Evolutionary conservation across 1,140 invertebrate species (phyloP).

Genomic region (Theocolax elegans): DNA sequence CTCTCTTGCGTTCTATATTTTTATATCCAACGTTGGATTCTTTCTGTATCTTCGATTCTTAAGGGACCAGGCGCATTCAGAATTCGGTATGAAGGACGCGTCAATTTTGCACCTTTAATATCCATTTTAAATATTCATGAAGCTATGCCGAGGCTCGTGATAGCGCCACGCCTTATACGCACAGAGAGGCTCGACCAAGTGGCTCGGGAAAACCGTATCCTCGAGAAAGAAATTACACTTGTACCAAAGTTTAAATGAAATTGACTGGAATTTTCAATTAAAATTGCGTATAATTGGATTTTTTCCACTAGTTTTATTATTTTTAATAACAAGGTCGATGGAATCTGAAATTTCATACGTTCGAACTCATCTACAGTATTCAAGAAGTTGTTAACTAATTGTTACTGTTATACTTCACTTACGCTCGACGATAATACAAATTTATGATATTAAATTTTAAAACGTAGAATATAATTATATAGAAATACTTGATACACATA

Average conservation of each 20-base stretch:
- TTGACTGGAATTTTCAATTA: constrained; percentile 17
- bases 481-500: too few species aligned
- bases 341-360: too few species aligned
- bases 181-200: background rate
- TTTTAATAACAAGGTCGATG: too few species aligned
- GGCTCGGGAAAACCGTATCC: background rate
- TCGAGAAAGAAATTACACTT: constrained; percentile 17
- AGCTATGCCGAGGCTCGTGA: constrained; percentile 29
- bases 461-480: too few species aligned
- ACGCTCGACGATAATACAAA: too few species aligned
- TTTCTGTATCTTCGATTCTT: too few species aligned
- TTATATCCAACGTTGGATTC: too few species aligned
- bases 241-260: constrained; percentile 15
- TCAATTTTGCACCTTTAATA: constrained; percentile 63
- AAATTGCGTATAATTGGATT: background rate
- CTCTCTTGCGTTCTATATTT: too few species aligned
- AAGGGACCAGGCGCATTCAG: constrained; percentile 25
- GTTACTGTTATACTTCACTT: too few species aligned
- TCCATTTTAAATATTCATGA: constrained; percentile 67
- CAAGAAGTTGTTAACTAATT: too few species aligned
- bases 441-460: too few species aligned
- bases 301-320: background rate
- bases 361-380: too few species aligned
- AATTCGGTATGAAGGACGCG: constrained; percentile 48
- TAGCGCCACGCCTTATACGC: background rate